Conservation (phyloP, 2,113 vertebrate genomes). For the Urocitellus parryii region DNA sequence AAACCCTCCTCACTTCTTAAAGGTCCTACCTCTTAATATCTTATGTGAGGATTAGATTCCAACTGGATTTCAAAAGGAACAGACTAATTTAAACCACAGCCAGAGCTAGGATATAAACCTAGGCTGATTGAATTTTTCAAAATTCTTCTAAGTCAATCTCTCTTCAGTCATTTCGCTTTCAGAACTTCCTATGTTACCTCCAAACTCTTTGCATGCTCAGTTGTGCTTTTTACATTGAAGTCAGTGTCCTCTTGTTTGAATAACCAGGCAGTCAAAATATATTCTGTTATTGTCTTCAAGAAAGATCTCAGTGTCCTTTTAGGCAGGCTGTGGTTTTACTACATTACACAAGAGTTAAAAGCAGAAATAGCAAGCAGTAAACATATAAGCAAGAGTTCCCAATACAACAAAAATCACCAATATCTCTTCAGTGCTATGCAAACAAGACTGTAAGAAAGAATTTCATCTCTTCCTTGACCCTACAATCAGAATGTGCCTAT, state of each 20-base stretch:
- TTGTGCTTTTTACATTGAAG: constrained; percentile 2
- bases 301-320: neutral
- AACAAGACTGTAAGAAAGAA: neutral
- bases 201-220: neutral
- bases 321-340: neutral
- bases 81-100: neutral
- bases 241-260: neutral
- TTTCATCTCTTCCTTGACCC: neutral
- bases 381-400: neutral
- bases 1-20: neutral
- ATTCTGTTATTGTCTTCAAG: neutral
- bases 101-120: neutral
- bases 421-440: neutral
- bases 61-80: neutral
- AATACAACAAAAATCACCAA: neutral
- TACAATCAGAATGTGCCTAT: neutral
- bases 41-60: neutral
- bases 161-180: neutral
- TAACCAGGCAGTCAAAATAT: neutral
- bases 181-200: neutral
- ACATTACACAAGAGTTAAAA: neutral
- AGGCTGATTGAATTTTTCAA: neutral
- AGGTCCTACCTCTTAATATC: neutral
- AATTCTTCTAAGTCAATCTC: neutral
- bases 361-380: neutral